phyloP scores from a whole-genome alignment of 2,113 vertebrate genomes.

The Corynorhinus townsendii region DNA sequence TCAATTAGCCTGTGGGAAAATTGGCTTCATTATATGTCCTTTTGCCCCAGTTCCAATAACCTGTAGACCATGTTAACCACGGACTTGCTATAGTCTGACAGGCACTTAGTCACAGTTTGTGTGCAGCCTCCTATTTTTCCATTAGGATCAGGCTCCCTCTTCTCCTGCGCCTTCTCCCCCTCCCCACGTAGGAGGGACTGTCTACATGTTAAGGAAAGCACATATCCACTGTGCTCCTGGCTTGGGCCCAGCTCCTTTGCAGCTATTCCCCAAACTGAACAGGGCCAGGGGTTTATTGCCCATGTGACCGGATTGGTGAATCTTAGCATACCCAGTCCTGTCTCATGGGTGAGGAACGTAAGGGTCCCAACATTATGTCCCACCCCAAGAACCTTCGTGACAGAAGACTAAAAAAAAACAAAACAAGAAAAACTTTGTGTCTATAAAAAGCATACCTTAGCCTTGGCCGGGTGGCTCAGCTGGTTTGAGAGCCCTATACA shows the following conservation, averaged over 20 bases:
- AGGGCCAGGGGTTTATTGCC: background rate
- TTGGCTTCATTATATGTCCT: background rate
- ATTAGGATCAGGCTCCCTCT: background rate
- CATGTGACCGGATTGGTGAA: background rate
- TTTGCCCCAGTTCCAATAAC: background rate
- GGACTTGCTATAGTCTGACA: background rate
- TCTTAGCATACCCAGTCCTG: background rate
- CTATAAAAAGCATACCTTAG: background rate
- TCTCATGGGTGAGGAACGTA: background rate
- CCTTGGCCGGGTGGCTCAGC: background rate
- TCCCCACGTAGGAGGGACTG: background rate
- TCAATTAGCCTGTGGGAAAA: background rate
- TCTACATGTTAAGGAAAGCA: background rate
- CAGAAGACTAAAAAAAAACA: background rate
- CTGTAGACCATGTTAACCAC: background rate
- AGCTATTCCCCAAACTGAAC: background rate
- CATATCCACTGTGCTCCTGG: background rate
- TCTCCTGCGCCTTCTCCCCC: accelerated
- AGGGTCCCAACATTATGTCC: background rate
- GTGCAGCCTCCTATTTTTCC: background rate
- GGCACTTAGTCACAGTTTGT: background rate
- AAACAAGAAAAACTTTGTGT: background rate
- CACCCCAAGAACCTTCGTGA: background rate
- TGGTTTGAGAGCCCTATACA: background rate
- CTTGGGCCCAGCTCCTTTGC: background rate